Conservation (phyloP, 2,797 vertebrate species). For the Benthosema pterotum region DNA sequence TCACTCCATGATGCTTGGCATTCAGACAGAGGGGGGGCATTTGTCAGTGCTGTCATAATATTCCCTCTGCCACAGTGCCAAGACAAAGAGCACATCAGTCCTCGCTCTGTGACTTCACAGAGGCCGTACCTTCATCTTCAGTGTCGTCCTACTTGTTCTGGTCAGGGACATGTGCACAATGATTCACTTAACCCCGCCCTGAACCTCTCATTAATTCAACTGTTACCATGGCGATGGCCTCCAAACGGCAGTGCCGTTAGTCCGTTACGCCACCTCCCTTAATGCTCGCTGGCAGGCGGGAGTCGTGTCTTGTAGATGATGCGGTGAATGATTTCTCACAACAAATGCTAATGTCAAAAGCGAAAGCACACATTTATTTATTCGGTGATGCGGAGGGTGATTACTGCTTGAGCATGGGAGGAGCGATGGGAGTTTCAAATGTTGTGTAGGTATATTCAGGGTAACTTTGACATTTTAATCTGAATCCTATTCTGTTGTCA, state of each 20-base stretch:
- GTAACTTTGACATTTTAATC: too few relatives aligned
- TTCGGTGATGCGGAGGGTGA: not conserved
- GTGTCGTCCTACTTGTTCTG: slow-evolving; percentile 33
- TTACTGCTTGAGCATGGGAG: not conserved
- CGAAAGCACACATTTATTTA: too few relatives aligned
- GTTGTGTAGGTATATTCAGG: not conserved
- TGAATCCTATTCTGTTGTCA: too few relatives aligned
- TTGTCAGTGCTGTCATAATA: slow-evolving; percentile 21
- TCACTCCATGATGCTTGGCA: slow-evolving; percentile 22
- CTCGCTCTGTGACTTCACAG: not conserved
- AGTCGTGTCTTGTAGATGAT: not conserved
- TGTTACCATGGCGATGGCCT: slow-evolving; percentile 72
- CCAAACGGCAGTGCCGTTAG: slow-evolving; percentile 47
- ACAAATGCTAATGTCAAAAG: not conserved
- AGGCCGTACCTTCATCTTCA: slow-evolving; percentile 1
- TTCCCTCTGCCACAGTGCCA: not conserved
- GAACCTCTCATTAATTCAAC: slow-evolving; percentile 64
- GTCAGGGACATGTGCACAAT: slow-evolving; percentile 45
- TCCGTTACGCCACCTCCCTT: slow-evolving; percentile 22
- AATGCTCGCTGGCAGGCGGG: not conserved
- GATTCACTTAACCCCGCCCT: slow-evolving; percentile 66
- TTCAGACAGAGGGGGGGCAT: slow-evolving; percentile 9
- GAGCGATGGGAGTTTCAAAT: not conserved
- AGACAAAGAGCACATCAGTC: slow-evolving; percentile 1
- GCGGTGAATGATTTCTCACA: not conserved